Evolutionary conservation across 2,888 invertebrate species (phyloP).

Genomic region (Tyria jacobaeae): DNA sequence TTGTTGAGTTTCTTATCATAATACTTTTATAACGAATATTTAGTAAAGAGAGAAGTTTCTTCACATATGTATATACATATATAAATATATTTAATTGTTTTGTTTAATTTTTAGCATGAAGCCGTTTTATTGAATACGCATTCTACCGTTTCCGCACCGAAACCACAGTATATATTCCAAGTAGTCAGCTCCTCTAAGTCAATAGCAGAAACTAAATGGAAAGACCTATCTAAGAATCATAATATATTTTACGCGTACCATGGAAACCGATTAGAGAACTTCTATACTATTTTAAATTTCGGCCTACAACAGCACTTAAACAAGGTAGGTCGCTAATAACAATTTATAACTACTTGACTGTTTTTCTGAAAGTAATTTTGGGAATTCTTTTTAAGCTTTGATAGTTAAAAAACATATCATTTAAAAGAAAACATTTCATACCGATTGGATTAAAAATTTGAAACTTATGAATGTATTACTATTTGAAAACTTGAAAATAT

Average conservation of each 20-base stretch:
- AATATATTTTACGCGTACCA: conserved; percentile 91
- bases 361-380: not conserved
- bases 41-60: not conserved
- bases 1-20: no score
- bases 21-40: not conserved
- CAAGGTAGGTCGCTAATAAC: conserved; percentile 50
- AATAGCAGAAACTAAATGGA: conserved; percentile 87
- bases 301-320: conserved; percentile 91
- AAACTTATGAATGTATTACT: no score
- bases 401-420: no score
- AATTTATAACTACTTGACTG: not conserved
- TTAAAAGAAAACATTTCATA: no score
- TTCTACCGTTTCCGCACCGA: conserved; percentile 71
- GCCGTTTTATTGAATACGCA: conserved; percentile 83
- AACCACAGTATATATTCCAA: conserved; percentile 90
- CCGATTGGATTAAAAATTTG: no score
- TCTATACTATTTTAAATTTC: conserved; percentile 92
- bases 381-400: not conserved
- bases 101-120: conserved; percentile 80
- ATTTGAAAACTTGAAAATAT: no score
- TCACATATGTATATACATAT: not conserved
- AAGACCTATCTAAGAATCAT: conserved; percentile 82
- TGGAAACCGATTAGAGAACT: conserved; percentile 93
- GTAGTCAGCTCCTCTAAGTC: conserved; percentile 85
- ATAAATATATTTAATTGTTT: not conserved